These are phyloP conservation scores for Sander lucioperca DNA, from an alignment of 2,113 vertebrate species.

Conservation along the genomic window DNA sequence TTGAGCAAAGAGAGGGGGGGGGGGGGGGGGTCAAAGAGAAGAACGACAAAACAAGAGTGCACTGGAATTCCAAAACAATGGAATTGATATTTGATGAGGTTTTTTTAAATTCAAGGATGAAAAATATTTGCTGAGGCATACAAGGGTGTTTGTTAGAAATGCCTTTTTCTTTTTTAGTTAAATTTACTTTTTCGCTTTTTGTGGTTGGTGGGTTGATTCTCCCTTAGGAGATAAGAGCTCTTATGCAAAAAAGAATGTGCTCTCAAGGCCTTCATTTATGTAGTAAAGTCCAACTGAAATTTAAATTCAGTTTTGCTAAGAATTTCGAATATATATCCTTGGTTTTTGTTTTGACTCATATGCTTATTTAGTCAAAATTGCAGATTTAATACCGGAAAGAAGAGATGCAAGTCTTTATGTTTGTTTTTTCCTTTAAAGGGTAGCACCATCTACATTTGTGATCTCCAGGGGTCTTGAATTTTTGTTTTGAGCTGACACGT, in stretches of 20 bases:
- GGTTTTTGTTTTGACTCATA: background rate
- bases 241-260: conserved; percentile 23
- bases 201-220: conserved; percentile 43
- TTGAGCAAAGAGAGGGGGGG: conserved; percentile 5
- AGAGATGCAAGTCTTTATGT: background rate
- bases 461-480: background rate
- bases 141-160: conserved; percentile 72
- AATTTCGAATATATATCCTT: background rate
- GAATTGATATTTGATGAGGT: conserved; percentile 79
- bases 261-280: conserved; percentile 54
- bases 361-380: background rate
- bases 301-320: background rate
- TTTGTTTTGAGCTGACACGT: background rate
- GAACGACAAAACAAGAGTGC: conserved; percentile 28
- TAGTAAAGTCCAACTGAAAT: conserved; percentile 27
- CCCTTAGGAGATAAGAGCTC: conserved; percentile 60
- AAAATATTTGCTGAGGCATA: conserved; percentile 62
- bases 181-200: conserved; percentile 28
- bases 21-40: background rate
- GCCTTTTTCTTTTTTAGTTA: conserved; percentile 16
- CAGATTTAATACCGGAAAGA: background rate
- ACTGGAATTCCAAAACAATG: conserved; percentile 60
- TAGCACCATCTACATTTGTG: background rate
- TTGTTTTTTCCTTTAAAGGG: background rate
- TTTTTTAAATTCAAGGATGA: conserved; percentile 73